Conservation (phyloP, 2,888 invertebrate species). For the Stictocephala bisonia region DNA sequence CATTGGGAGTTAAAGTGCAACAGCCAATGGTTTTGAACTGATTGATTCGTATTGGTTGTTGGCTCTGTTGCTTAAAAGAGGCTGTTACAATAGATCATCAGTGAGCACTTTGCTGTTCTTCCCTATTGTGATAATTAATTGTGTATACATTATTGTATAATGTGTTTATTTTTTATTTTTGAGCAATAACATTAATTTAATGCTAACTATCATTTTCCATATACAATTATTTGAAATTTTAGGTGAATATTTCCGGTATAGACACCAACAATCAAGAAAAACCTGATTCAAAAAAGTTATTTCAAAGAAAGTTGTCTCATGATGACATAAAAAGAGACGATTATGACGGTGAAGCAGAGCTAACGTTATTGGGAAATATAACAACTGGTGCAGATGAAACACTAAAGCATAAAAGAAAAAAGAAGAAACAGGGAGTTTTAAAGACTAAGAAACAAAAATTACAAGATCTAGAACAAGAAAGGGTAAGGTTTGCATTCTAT, state of each 20-base stretch:
- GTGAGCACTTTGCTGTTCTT: too few species aligned
- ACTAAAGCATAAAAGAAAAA: background rate
- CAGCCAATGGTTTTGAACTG: too few species aligned
- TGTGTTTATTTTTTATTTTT: too few species aligned
- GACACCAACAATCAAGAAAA: background rate
- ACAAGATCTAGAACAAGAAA: conserved; percentile 16
- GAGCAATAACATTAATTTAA: too few species aligned
- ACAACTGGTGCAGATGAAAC: background rate
- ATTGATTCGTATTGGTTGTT: too few species aligned
- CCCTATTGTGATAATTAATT: too few species aligned
- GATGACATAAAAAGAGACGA: conserved; percentile 62
- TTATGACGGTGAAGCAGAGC: conserved; percentile 48
- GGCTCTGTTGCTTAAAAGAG: too few species aligned
- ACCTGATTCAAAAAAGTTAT: background rate
- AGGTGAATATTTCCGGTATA: background rate
- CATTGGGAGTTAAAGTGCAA: too few species aligned
- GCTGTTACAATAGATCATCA: too few species aligned
- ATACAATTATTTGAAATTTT: background rate
- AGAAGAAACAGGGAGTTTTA: background rate
- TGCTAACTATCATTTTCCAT: background rate
- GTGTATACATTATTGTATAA: too few species aligned
- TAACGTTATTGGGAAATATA: background rate
- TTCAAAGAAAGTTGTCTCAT: background rate
- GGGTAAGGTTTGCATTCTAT: conserved; percentile 23
- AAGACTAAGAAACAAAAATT: background rate